Conservation (phyloP, 2,113 vertebrate species). For the Pogona vitticeps region DNA sequence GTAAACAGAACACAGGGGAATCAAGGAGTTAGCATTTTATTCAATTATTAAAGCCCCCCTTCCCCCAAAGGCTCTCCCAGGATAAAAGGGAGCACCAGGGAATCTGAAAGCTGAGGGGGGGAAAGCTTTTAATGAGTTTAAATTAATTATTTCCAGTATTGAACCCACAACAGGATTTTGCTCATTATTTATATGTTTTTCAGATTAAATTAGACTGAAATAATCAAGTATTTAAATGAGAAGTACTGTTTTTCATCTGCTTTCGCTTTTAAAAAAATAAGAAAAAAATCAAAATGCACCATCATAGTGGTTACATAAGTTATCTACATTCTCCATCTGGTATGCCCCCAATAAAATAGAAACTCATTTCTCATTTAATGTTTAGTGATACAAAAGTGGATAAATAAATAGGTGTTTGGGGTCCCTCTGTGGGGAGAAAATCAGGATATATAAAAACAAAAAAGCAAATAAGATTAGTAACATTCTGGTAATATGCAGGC, state of each 20-base stretch:
- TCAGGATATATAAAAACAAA: slow-evolving; percentile 17
- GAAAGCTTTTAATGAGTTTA: too few relatives aligned
- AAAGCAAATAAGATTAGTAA: not conserved
- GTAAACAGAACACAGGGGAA: slow-evolving; percentile 51
- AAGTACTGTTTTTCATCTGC: not conserved
- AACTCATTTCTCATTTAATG: slow-evolving; percentile 26
- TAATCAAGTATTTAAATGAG: not conserved
- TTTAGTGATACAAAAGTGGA: slow-evolving; percentile 1
- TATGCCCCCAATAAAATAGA: slow-evolving; percentile 13
- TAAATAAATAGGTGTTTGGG: too few relatives aligned
- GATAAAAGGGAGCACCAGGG: too few relatives aligned
- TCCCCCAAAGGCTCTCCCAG: too few relatives aligned
- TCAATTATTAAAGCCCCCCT: too few relatives aligned
- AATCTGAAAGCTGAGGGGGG: too few relatives aligned
- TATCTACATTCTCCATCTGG: not conserved
- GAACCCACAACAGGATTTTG: too few relatives aligned
- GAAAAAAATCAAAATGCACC: not conserved
- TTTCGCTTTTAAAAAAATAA: not conserved
- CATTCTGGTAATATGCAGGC: not conserved
- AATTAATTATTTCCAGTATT: too few relatives aligned
- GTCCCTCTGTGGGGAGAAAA: too few relatives aligned
- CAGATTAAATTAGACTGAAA: not conserved
- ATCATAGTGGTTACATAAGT: not conserved
- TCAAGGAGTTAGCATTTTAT: slow-evolving; percentile 15
- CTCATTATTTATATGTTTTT: too few relatives aligned